Conservation (phyloP, 2,888 invertebrate species). For the Gryllus longicercus region DNA sequence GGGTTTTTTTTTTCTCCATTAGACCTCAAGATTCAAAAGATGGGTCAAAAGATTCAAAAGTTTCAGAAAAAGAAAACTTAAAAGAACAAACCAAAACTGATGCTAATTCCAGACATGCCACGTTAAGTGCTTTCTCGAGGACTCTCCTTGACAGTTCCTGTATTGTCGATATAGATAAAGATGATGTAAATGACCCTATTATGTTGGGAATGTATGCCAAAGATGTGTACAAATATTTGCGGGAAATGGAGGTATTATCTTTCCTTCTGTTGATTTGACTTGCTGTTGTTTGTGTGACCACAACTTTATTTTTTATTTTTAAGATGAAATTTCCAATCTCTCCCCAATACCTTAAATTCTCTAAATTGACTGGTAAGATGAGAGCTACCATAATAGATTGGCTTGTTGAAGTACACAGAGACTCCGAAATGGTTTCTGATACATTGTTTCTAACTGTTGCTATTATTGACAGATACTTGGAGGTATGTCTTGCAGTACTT, state of each 20-base stretch:
- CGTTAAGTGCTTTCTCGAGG: not conserved
- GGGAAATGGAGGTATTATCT: constrained; percentile 61
- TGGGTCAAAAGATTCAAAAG: no score
- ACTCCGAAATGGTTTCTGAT: constrained; percentile 81
- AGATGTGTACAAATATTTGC: constrained; percentile 84
- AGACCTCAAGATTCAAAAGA: no score
- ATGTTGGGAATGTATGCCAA: constrained; percentile 81
- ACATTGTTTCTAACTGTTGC: constrained; percentile 85
- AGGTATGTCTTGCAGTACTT: constrained; percentile 52
- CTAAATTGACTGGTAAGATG: constrained; percentile 78
- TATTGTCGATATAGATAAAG: constrained; percentile 72
- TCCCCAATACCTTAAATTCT: constrained; percentile 63
- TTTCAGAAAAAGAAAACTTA: no score
- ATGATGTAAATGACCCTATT: constrained; percentile 69
- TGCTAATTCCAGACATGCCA: not conserved
- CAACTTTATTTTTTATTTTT: constrained; percentile 36
- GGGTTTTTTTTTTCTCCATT: no score
- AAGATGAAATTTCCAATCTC: constrained; percentile 60
- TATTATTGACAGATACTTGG: constrained; percentile 85
- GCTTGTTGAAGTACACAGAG: constrained; percentile 86
- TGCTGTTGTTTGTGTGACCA: not conserved
- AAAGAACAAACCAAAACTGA: not conserved
- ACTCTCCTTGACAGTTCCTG: not conserved
- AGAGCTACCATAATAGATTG: constrained; percentile 86
- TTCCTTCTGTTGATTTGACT: not conserved